Base-by-base conservation (phyloP, 2,797 vertebrate genomes). In the Enteromius anoplus region DNA sequence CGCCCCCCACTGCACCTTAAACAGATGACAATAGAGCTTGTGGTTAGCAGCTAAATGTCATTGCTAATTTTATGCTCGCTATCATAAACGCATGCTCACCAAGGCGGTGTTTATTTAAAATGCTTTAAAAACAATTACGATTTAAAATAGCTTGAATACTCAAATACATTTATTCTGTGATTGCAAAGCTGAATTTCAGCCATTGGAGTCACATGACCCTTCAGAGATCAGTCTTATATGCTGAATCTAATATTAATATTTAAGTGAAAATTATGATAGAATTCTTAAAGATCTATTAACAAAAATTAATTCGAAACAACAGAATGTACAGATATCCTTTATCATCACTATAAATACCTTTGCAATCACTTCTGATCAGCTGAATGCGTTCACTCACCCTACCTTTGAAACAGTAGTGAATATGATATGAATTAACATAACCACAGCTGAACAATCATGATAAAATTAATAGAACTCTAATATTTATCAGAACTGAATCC, bases 1-100 rank as follows among this genome's bases (percentile, higher is more conserved):
- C 98, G 90, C 98, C 98, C 95, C 98, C 97, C 98, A 99, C 98
- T 99, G 98, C 98, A 99, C 98, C 98, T 99, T 99, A 96, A 98
- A 98, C 95, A 98, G 93, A 95, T 96, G 95, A 96, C 89, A 93
- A 94, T 89, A 87, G 84, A 90, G 95, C 95, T 95, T 97, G 96
- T 95, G 97, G 95, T 98, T 55, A 55, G 21, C 53, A 55, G 53
- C 53, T 55, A 55, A 53, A 19, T 53, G 17, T 51, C 49, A 51
- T 51, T 51, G 49, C 49, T 51, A 51, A 51, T 19, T 6, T 51
- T 51, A 51, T 7, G 6, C 51, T 53, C 19, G 21, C 51, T 53
- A 53, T 53, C 2, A 53, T 51, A 19, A 51, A 51, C 49, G 2
- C 19, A 51, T 51, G 49, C 49, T 51, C 49, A 51, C 49, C 49